phyloP scores from a whole-genome alignment of 2,113 vertebrate genomes.

The Solea solea region DNA sequence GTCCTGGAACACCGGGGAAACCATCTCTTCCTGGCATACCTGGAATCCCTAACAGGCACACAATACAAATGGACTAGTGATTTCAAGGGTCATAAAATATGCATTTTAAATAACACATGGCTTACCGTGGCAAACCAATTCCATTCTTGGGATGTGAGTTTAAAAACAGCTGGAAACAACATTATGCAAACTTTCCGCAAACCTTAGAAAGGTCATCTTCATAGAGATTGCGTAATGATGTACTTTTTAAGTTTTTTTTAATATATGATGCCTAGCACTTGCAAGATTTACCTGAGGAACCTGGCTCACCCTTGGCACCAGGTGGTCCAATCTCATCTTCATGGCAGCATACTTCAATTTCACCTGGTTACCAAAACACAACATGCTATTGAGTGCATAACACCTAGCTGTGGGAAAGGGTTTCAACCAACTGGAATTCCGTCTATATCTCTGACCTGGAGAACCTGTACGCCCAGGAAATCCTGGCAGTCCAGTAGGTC shows the following conservation, averaged over 20 bases:
- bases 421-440: background rate
- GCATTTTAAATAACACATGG: background rate
- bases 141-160: no score
- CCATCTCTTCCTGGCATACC: constrained; percentile 51
- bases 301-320: constrained; percentile 63
- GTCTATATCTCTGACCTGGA: constrained; percentile 43
- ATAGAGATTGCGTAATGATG: no score
- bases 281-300: constrained; percentile 55
- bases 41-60: constrained; percentile 27
- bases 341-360: constrained; percentile 45
- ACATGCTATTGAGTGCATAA: background rate
- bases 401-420: background rate
- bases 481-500: constrained; percentile 80
- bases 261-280: background rate
- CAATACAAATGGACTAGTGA: background rate
- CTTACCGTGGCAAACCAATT: background rate
- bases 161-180: no score
- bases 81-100: background rate
- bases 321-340: constrained; percentile 20
- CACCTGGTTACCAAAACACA: constrained; percentile 58
- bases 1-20: constrained; percentile 14
- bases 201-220: no score
- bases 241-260: background rate
- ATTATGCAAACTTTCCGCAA: no score
- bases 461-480: constrained; percentile 72